Evolutionary conservation across 1,140 invertebrate genomes (phyloP).

Genomic region (Chironomus tepperi): DNA sequence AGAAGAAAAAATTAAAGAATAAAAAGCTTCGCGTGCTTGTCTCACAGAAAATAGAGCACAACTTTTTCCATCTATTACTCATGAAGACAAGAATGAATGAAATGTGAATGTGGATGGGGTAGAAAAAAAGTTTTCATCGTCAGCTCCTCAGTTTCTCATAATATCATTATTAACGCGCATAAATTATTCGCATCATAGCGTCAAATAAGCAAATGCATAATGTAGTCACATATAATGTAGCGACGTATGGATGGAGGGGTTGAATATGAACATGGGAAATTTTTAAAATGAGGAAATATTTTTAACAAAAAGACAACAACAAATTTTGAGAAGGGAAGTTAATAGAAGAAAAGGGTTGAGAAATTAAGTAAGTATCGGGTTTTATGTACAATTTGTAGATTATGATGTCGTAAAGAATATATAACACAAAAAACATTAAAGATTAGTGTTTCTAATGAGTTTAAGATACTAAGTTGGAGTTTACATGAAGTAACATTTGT

Average conservation of each 20-base stretch:
- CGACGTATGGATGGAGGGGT: not conserved
- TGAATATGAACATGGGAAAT: not conserved
- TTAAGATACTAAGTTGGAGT: no score
- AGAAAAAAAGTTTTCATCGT: not conserved
- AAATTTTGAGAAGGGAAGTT: no score
- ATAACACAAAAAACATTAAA: no score
- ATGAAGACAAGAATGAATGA: not conserved
- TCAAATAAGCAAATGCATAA: not conserved
- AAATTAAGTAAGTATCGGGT: no score
- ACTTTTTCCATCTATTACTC: not conserved
- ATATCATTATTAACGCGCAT: constrained; percentile 8
- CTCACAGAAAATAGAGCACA: not conserved
- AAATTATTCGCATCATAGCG: constrained; percentile 2
- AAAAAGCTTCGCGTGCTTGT: constrained; percentile 5
- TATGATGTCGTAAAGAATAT: no score
- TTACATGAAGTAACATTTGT: no score
- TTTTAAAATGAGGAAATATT: not conserved
- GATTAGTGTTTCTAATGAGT: no score
- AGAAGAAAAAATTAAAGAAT: not conserved
- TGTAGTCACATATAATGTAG: no score
- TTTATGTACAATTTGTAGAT: no score
- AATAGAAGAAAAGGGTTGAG: no score
- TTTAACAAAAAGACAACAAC: no score
- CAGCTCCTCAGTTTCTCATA: not conserved
- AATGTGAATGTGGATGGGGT: not conserved